Conservation (phyloP, 2,888 invertebrate species). For the Unio pictorum region DNA sequence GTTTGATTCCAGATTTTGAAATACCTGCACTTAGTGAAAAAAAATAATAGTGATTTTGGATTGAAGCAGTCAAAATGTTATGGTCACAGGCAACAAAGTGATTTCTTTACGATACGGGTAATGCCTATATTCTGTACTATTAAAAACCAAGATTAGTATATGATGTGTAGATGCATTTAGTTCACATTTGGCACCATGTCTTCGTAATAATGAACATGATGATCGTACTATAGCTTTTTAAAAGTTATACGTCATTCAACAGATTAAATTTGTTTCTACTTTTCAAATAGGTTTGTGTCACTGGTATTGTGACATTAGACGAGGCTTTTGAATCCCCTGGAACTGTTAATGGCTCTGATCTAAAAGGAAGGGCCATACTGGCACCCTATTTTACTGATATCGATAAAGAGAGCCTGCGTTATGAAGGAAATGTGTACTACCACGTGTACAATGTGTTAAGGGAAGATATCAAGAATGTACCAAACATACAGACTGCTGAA, state of each 20-base stretch:
- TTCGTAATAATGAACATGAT: no score
- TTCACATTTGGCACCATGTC: no score
- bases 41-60: no score
- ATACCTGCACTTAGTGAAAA: no score
- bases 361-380: background rate
- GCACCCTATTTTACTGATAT: constrained; percentile 9
- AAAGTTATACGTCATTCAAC: background rate
- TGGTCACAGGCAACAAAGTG: no score
- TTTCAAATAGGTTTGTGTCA: constrained; percentile 7
- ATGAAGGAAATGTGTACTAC: constrained; percentile 2
- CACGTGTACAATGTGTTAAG: background rate
- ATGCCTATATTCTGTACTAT: no score
- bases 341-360: background rate
- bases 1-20: no score
- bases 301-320: constrained; percentile 2
- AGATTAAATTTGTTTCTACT: background rate
- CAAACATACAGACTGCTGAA: background rate
- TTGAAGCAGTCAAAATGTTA: no score
- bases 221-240: no score
- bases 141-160: no score
- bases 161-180: no score
- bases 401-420: background rate
- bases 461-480: background rate
- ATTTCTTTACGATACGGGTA: no score
- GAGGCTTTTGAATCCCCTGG: background rate